Evolutionary conservation across 2,888 invertebrate species (phyloP), one percentile per base, ranked within the genome.

Genomic region (Ellobium chinense): DNA sequence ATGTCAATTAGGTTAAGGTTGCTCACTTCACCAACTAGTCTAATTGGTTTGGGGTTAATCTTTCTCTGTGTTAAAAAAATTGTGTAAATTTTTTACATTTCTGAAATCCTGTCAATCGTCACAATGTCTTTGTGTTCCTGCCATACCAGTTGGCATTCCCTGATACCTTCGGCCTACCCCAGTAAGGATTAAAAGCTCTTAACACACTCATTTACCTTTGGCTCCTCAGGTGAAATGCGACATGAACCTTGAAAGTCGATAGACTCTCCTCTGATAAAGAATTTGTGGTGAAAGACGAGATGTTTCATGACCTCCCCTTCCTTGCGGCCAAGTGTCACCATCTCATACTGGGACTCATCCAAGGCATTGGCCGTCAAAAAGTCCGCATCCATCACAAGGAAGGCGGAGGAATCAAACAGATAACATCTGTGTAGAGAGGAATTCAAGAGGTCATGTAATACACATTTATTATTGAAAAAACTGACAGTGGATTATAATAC

Each of bases 281-380:
- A 92, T 12, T 87, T 87, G 84, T 93, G 93, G 78, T 89, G 89
- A 85, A 92, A 93, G 70, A 93, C 92, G 36, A 93, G 90, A 76
- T 93, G 92, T 80, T 92, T 93, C 93, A 93, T 93, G 0, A 93
- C 92, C 86, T 93, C 93, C 14, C 93, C 93, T 84, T 93, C 93
- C 80, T 93, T 93, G 69, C 90, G 88, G 4, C 93, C 93, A 77
- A 93, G 88, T 27, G 93, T 93, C 36, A 93, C 92, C 24, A 90
- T 88, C 39, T 89, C 89, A 85, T 93, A 93, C 80, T 92, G 91
- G 78, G 90, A 91, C 82, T 91, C 90, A 75, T 93, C 93, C 56
- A 93, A 86, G 56, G 88, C 89, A 83, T 90, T 90, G 24, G 92
- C 93, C 14, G 86, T 84, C 78, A 92, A 84, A 82, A 93, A 93